phyloP scores from a whole-genome alignment of 2,888 invertebrate genomes.

The Agrenia bidenticulata region DNA sequence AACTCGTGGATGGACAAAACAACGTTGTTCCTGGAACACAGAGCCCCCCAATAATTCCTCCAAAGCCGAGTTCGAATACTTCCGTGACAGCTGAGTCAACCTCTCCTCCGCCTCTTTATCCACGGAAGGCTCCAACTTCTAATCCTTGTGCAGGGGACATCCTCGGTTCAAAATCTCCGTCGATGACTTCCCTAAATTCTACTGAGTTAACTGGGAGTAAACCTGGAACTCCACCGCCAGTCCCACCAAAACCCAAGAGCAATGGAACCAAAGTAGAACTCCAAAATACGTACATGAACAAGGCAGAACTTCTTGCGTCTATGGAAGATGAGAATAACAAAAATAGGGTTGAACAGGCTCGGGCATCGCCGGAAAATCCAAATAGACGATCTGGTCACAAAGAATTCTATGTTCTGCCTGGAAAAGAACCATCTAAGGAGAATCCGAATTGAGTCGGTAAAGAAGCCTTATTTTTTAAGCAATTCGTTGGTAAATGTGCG shows the following conservation, averaged over 20 bases:
- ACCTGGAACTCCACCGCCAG: conserved; percentile 39
- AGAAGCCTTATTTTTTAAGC: no score
- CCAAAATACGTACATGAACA: conserved; percentile 37
- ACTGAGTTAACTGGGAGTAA: background rate
- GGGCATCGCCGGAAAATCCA: conserved; percentile 8
- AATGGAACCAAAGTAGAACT: conserved; percentile 22
- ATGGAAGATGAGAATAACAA: conserved; percentile 35
- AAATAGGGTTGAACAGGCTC: conserved; percentile 11
- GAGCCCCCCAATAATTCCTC: conserved; percentile 29
- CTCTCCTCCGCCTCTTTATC: conserved; percentile 35
- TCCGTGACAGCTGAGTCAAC: conserved; percentile 6
- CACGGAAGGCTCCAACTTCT: conserved; percentile 24
- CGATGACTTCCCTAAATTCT: conserved; percentile 11
- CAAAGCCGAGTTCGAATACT: conserved; percentile 23
- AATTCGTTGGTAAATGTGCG: no score
- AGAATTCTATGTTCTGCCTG: conserved; percentile 45
- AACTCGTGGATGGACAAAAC: conserved; percentile 34
- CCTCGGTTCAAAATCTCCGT: background rate
- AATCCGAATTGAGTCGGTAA: background rate
- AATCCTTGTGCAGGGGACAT: background rate
- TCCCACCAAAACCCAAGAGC: conserved; percentile 43
- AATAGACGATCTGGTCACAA: conserved; percentile 31
- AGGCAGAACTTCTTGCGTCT: conserved; percentile 35
- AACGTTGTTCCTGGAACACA: conserved; percentile 6
- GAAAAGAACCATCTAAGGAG: conserved; percentile 1